These are phyloP conservation scores for Galemys pyrenaicus DNA, from an alignment of 2,113 vertebrate species.

Conservation along the genomic window DNA sequence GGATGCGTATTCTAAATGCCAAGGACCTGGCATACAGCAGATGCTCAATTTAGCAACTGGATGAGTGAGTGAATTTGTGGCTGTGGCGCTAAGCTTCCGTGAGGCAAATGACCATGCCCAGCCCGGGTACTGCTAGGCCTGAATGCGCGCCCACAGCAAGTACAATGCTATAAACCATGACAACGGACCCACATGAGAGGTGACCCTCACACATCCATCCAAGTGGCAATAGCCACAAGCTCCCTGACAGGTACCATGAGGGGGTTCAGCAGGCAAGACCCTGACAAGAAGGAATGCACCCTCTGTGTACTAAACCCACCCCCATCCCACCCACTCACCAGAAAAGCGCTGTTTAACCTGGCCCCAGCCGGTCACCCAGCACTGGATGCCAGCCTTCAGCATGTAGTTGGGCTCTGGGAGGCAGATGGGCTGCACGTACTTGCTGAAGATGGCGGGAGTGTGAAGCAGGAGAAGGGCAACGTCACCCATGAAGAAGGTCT, in stretches of 20 bases:
- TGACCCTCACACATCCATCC: background rate
- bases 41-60: background rate
- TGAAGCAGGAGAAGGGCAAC: slow-evolving; percentile 63
- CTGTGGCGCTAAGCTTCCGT: background rate
- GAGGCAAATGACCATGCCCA: background rate
- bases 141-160: background rate
- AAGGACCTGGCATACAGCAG: background rate
- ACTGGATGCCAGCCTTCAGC: slow-evolving; percentile 61
- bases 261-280: background rate
- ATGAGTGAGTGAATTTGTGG: background rate
- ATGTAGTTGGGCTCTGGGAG: slow-evolving; percentile 43
- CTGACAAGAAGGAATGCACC: too few species aligned
- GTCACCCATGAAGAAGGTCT: slow-evolving; percentile 14
- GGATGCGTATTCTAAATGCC: background rate
- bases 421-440: slow-evolving; percentile 70
- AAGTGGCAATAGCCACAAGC: background rate
- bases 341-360: slow-evolving; percentile 34
- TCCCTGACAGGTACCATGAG: background rate
- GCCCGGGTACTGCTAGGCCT: background rate
- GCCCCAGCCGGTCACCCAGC: slow-evolving; percentile 78
- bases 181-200: background rate
- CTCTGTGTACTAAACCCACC: background rate
- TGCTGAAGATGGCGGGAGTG: background rate
- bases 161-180: background rate
- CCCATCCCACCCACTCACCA: slow-evolving; percentile 19